Base-by-base conservation (phyloP, 2,888 invertebrate species). In the Himalopsyche japonica region DNA sequence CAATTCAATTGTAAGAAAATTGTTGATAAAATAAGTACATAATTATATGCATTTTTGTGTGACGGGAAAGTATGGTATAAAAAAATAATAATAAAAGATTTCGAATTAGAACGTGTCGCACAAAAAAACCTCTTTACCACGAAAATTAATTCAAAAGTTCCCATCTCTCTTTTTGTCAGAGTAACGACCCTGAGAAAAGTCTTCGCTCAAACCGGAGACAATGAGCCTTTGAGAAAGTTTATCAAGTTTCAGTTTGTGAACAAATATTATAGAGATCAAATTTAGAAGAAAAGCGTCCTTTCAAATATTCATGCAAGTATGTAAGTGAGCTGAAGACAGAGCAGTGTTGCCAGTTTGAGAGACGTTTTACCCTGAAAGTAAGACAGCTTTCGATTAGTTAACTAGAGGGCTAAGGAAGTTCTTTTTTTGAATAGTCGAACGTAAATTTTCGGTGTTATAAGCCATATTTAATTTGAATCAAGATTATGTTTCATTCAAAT, bases 241-340 rank as follows among this genome's bases (percentile, higher is more conserved):
- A 82, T 84, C 81, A 48, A 85, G 76, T 57, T 57, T 57, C 57
- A 57, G 57, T 83, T 81, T 78, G 85, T 83, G 78, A 85, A 84
- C 85, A 84, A 81, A 86, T 85, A 84, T 86, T 85, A 86, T 86
- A 82, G 85, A 86, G 84, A 86, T 81, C 57, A 57, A 20, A 43
- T 43, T 57, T 24, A 20, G 57, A 57, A 57, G 57, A 57, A 57
- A 57, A 24, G 57, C n/a, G 57, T 57, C 57, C 57, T 57, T 57
- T 57, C 57, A 57, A 57, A 57, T 57, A 57, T 57, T 57, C 57
- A 57, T 57, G 57, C 57, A 57, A 57, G 57, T 57, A 57, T 57
- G 57, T 57, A 20, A 57, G 57, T 10, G n/a, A 24, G 57, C 57
- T 57, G 20, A 57, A 57, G 57, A 57, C 24, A 57, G 57, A 57